A percentile compares a stretch with the other conserved stretches of the same genome.
phyloP scores from a whole-genome alignment of 2,888 invertebrate species.

The Formica aserva region DNA sequence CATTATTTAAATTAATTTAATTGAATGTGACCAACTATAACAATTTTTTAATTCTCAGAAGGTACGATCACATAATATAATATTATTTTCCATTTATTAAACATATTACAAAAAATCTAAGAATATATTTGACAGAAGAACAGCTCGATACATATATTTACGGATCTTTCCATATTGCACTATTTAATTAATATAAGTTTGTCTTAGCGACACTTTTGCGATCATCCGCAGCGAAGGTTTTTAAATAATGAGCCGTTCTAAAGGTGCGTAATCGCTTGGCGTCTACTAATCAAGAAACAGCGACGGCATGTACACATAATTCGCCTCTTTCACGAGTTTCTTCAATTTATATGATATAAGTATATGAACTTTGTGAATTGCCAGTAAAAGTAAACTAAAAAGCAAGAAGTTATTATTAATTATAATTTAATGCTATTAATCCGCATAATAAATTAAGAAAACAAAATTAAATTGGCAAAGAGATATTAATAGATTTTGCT shows the following conservation, averaged over 20 bases:
- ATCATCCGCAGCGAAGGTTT: constrained; percentile 24
- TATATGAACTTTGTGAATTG: neutral
- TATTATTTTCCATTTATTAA: neutral
- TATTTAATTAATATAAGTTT: constrained; percentile 49
- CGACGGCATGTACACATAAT: neutral
- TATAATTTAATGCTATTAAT: neutral
- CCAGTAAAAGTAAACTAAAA: neutral
- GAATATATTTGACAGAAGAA: neutral
- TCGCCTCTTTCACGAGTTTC: constrained; percentile 3
- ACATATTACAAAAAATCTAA: neutral
- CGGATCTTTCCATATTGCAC: neutral
- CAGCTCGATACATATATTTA: neutral
- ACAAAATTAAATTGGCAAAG: neutral
- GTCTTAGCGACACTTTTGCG: constrained; percentile 30
- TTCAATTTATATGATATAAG: neutral
- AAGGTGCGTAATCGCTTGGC: constrained; percentile 32
- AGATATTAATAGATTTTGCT: neutral
- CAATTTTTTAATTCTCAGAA: neutral
- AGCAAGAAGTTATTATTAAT: neutral
- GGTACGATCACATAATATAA: neutral
- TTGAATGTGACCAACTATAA: neutral
- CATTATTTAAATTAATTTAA: neutral
- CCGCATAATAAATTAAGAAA: neutral
- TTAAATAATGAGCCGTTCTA: constrained; percentile 44
- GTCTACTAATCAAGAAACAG: constrained; percentile 40